Conservation (phyloP, 2,888 invertebrate genomes). For the Uloborus plumipes region DNA sequence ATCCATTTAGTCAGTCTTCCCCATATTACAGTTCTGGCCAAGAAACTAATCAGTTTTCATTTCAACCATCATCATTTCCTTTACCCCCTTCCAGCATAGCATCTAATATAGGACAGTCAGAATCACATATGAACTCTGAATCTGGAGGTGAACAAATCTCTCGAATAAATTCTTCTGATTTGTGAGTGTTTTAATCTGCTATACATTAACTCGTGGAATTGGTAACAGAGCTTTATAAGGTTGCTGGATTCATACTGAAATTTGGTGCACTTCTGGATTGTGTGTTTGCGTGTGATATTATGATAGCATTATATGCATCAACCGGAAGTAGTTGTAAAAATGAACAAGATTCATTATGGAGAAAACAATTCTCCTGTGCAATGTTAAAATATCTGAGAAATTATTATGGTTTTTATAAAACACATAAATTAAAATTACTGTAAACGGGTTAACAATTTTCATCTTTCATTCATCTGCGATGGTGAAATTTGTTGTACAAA, state of each 20-base stretch:
- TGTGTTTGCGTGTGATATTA: slow-evolving; percentile 61
- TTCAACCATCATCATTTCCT: slow-evolving; percentile 58
- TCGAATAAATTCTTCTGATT: slow-evolving; percentile 43
- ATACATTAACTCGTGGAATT: not conserved
- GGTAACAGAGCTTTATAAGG: slow-evolving; percentile 51
- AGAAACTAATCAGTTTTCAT: slow-evolving; percentile 61
- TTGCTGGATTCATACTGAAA: slow-evolving; percentile 29
- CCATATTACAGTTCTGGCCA: slow-evolving; percentile 59
- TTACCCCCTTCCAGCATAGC: slow-evolving; percentile 38
- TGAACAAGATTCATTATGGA: slow-evolving; percentile 24
- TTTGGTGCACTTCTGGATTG: slow-evolving; percentile 45
- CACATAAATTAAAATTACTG: slow-evolving; percentile 39
- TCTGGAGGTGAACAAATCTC: slow-evolving; percentile 45
- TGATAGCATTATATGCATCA: slow-evolving; percentile 57
- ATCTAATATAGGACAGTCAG: slow-evolving; percentile 48
- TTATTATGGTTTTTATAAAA: slow-evolving; percentile 48
- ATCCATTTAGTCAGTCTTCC: slow-evolving; percentile 64
- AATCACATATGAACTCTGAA: slow-evolving; percentile 36
- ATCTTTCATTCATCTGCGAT: slow-evolving; percentile 32
- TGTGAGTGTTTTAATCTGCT: slow-evolving; percentile 34
- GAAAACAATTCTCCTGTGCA: slow-evolving; percentile 23
- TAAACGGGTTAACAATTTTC: slow-evolving; percentile 61
- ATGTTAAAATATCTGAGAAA: slow-evolving; percentile 32
- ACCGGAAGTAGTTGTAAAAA: slow-evolving; percentile 38
- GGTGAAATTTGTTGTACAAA: slow-evolving; percentile 46